Evolutionary conservation across 1,140 invertebrate genomes (phyloP).

Genomic region (Bombus sibiricus): DNA sequence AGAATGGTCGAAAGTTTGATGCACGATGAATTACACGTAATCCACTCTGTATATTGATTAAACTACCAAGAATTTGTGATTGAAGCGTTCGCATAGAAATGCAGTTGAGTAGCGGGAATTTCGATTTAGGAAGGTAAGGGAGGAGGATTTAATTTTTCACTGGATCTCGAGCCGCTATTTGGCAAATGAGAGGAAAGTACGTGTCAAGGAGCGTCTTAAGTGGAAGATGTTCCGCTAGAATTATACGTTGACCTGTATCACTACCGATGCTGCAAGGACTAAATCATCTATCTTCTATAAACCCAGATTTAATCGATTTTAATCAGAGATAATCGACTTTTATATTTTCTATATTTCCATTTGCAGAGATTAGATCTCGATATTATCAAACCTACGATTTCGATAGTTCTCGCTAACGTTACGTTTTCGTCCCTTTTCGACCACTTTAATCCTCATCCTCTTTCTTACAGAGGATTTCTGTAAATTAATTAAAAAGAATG

Average conservation of each 20-base stretch:
- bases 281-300: background rate
- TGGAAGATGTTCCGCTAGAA: background rate
- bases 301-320: background rate
- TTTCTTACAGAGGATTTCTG: background rate
- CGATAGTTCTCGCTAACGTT: background rate
- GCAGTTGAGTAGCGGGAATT: constrained; percentile 18
- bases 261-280: background rate
- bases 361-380: background rate
- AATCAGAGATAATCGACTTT: too few relatives aligned
- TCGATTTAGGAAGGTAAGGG: background rate
- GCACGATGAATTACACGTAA: too few relatives aligned
- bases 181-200: background rate
- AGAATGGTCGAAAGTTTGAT: background rate
- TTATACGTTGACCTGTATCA: constrained; percentile 12
- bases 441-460: background rate
- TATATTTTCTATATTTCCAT: background rate
- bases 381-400: background rate
- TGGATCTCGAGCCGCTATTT: background rate
- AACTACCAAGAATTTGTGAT: background rate
- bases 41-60: background rate
- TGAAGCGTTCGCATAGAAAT: constrained; percentile 17
- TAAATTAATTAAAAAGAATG: background rate
- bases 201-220: constrained; percentile 23
- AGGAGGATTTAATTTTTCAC: constrained; percentile 15
- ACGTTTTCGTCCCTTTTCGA: background rate